These are phyloP conservation scores for Ochropacha duplaris DNA, from an alignment of 2,888 invertebrate species.

Conservation along the genomic window DNA sequence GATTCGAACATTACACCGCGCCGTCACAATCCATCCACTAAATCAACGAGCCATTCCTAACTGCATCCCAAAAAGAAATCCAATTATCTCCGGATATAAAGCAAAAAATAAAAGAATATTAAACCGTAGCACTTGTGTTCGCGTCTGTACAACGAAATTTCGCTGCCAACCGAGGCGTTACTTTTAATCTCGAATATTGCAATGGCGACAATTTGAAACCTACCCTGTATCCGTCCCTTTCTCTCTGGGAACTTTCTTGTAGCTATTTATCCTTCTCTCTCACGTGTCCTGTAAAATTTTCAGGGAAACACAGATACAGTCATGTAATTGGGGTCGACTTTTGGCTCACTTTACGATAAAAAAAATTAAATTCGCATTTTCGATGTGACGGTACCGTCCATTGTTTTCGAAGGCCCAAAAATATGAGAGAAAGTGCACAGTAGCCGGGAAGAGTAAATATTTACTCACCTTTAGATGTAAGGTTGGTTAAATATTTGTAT, in stretches of 20 bases:
- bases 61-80: constrained; percentile 29
- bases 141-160: constrained; percentile 54
- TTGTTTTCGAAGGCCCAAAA: not conserved
- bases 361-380: not conserved
- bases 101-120: constrained; percentile 5
- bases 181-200: constrained; percentile 81
- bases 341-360: constrained; percentile 2
- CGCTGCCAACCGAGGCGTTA: constrained; percentile 72
- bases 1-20: not conserved
- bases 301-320: constrained; percentile 10
- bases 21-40: constrained; percentile 22
- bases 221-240: constrained; percentile 36
- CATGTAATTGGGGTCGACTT: constrained; percentile 6
- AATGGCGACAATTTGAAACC: constrained; percentile 69
- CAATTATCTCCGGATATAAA: constrained; percentile 30
- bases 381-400: not conserved
- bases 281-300: constrained; percentile 11
- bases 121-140: constrained; percentile 38
- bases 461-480: not conserved
- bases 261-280: constrained; percentile 33
- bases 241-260: constrained; percentile 10
- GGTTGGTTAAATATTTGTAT: constrained; percentile 2
- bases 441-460: not conserved
- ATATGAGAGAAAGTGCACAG: not conserved
- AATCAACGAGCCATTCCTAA: constrained; percentile 31